Conservation (phyloP, 2,113 vertebrate genomes). For the Ageneiosus marmoratus region DNA sequence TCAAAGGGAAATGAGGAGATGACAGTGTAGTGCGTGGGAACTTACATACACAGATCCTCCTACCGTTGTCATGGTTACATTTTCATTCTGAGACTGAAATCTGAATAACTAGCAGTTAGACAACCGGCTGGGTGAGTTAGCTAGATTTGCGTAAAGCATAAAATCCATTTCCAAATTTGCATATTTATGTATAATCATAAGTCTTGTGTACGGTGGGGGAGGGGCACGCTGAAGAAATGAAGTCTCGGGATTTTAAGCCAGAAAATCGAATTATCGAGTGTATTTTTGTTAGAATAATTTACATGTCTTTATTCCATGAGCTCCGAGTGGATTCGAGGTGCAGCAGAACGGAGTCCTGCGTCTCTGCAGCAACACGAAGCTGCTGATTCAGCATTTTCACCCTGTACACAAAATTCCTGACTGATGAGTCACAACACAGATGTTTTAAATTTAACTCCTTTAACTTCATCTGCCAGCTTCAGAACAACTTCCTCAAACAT, state of each 20-base stretch:
- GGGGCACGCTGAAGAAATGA: too few relatives aligned
- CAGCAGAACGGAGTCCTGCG: neutral
- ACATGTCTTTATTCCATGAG: neutral
- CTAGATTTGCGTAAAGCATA: neutral
- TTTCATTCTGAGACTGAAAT: neutral
- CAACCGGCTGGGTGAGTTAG: neutral
- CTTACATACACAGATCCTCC: neutral
- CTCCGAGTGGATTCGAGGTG: too few relatives aligned
- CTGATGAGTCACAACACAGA: constrained; percentile 17
- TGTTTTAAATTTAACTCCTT: neutral
- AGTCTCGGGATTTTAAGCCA: neutral
- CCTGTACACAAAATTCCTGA: neutral
- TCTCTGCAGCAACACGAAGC: neutral
- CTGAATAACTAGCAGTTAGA: neutral
- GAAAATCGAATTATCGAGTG: neutral
- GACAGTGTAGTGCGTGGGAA: neutral
- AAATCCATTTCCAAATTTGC: neutral
- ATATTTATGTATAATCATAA: neutral
- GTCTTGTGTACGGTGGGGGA: too few relatives aligned
- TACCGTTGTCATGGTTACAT: neutral
- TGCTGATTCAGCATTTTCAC: neutral
- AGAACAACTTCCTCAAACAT: neutral
- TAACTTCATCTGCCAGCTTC: neutral
- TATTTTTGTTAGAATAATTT: neutral
- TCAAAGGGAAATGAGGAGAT: too few relatives aligned